These are phyloP conservation scores for Turritopsis dohrnii DNA, from an alignment of 30 jellyfish, hydroid and myxozoan species.

Conservation along the genomic window DNA sequence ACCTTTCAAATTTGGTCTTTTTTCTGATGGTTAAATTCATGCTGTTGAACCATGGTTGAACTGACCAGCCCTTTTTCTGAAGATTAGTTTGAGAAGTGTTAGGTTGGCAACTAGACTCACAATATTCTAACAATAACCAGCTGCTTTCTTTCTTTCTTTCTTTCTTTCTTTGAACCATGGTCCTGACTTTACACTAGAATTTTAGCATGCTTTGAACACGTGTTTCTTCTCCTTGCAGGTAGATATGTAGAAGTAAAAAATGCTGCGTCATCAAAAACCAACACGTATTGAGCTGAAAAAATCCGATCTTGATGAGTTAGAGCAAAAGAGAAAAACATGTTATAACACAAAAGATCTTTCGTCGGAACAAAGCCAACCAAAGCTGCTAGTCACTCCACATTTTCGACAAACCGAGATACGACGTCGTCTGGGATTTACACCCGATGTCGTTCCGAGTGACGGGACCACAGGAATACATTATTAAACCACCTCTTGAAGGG, in stretches of 20 bases:
- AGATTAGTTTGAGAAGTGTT: no score
- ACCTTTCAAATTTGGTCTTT: no score
- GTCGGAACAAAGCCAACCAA: slow-evolving; percentile 25
- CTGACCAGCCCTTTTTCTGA: no score
- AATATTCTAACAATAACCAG: no score
- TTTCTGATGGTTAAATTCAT: no score
- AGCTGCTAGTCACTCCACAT: slow-evolving; percentile 16
- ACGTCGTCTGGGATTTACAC: slow-evolving; percentile 85
- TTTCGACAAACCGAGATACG: slow-evolving; percentile 64
- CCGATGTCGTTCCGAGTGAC: slow-evolving; percentile 74
- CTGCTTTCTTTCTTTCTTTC: no score
- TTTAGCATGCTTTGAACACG: no score
- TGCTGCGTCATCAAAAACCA: slow-evolving; percentile 88
- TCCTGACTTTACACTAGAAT: no score
- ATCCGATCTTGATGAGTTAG: slow-evolving; percentile 73
- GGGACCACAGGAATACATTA: slow-evolving; percentile 58
- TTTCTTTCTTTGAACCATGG: no score
- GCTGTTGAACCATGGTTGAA: no score
- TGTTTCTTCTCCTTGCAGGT: neutral
- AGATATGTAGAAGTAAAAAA: slow-evolving; percentile 3
- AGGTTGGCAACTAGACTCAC: no score
- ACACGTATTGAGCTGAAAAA: slow-evolving; percentile 78
- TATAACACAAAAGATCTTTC: neutral
- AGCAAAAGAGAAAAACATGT: slow-evolving; percentile 24
- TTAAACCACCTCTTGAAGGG: neutral